Evolutionary conservation across 2,113 vertebrate species (phyloP), one percentile per base, ranked within the genome.

Genomic region (Zapus hudsonius): DNA sequence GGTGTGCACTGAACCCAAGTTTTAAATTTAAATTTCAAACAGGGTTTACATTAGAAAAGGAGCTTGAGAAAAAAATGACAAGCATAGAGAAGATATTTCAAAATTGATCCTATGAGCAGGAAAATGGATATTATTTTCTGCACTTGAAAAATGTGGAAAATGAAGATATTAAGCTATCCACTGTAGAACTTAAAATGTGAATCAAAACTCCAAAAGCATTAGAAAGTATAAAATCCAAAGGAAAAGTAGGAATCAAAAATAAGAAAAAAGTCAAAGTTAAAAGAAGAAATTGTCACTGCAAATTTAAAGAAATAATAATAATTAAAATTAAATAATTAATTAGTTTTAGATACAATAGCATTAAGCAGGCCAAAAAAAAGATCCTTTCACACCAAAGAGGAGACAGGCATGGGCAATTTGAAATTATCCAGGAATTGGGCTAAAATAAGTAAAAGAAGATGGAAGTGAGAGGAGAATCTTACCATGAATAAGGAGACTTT

Each of bases 111-210:
- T 74, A 70, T 5, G 76, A 78, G 73, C 80, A 82, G 19, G 29
- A 81, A 88, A 36, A 70, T 61, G 4, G 29, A 66, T 69, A 82
- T 33, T 74, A 73, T 5, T n/a, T 5, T n/a, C 22, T 63, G 7
- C 47, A 22, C 25, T 76, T 38, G 23, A 80, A 84, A 72, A n/a
- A n/a, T n/a, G n/a, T n/a, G n/a, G n/a, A n/a, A 94, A 90, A 57
- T 55, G 10, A 42, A 38, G 75, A 73, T 59, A 52, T 13, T 59
- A 82, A 86, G 44, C 6, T 67, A 64, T 7, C 25, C 20, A 16
- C 66, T 63, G 8, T 12, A 83, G 5, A 44, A 88, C 36, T 75
- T 80, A 75, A 92, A 87, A 69, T 84, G 36, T 25, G 33, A 25
- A 19, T 29, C 0, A 31, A 57, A 78, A 61, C 2, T 61, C 73